Evolutionary conservation across 2,113 vertebrate species (phyloP).

Genomic region (Pao palembangensis): DNA sequence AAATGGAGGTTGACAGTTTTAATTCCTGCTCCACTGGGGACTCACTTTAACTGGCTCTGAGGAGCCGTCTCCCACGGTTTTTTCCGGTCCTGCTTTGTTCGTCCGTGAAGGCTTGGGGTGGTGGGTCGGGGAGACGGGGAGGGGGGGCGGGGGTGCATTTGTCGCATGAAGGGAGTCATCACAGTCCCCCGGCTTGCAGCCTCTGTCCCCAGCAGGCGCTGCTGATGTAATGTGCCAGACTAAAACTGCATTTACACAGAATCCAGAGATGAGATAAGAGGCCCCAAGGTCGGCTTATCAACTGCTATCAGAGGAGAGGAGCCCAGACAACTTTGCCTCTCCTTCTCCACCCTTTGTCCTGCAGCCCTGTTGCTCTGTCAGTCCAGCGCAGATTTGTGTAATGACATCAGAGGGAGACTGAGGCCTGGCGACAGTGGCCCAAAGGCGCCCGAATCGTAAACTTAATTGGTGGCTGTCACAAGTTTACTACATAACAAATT

Average conservation of each 20-base stretch:
- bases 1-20: constrained; percentile 68
- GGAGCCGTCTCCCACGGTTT: constrained; percentile 45
- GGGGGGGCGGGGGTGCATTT: constrained; percentile 62
- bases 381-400: constrained; percentile 54
- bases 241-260: constrained; percentile 71
- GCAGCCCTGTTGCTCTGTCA: constrained; percentile 62
- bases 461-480: constrained; percentile 59
- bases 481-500: constrained; percentile 64
- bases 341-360: constrained; percentile 45
- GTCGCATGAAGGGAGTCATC: constrained; percentile 67
- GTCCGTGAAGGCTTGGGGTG: constrained; percentile 52
- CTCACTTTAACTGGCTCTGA: constrained; percentile 57
- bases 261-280: constrained; percentile 71
- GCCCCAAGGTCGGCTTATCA: constrained; percentile 67
- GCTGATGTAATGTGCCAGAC: constrained; percentile 74
- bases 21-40: constrained; percentile 60
- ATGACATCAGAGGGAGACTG: constrained; percentile 67
- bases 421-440: constrained; percentile 55
- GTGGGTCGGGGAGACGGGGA: no score
- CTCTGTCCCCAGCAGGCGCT: constrained; percentile 67
- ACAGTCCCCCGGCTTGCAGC: constrained; percentile 48
- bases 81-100: constrained; percentile 45
- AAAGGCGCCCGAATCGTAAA: constrained; percentile 58
- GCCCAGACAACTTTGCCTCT: constrained; percentile 56
- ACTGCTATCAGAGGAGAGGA: constrained; percentile 64